Evolutionary conservation across 2,113 vertebrate genomes (phyloP).

Genomic region (Pelodiscus sinensis): DNA sequence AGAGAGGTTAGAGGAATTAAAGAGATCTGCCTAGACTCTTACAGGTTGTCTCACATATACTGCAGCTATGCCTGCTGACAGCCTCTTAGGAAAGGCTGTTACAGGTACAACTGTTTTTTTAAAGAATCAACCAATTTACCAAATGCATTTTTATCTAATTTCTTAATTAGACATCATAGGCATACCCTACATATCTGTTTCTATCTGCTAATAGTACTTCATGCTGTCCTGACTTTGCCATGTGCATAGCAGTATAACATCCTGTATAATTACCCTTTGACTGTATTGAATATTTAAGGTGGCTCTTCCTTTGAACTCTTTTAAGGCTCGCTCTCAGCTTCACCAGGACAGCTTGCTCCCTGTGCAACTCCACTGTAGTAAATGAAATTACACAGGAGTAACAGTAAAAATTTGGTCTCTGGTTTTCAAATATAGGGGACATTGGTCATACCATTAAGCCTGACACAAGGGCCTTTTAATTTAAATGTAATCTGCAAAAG

Average conservation of each 20-base stretch:
- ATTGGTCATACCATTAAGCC: constrained; percentile 31
- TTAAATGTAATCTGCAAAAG: constrained; percentile 66
- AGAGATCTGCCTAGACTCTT: background rate
- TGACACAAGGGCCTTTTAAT: constrained; percentile 58
- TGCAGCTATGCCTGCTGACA: background rate
- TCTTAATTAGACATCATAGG: background rate
- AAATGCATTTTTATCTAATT: background rate
- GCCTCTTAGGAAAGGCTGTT: background rate
- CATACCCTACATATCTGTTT: background rate
- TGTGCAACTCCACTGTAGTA: constrained; percentile 9
- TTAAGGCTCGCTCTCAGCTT: background rate
- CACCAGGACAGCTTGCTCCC: background rate
- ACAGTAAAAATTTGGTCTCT: constrained; percentile 24
- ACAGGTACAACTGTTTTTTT: background rate
- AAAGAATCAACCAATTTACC: background rate
- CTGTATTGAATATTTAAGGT: background rate
- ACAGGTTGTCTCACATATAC: background rate
- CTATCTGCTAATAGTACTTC: background rate
- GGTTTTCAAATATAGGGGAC: constrained; percentile 20
- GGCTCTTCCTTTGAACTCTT: background rate
- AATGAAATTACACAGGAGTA: constrained; percentile 32
- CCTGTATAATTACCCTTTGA: background rate
- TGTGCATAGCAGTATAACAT: background rate
- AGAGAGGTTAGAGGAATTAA: background rate
- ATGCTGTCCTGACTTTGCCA: background rate